A percentile compares a stretch with the other conserved stretches of the same genome.
Conservation (phyloP, 2,113 vertebrate genomes). For the Oriolus oriolus region DNA sequence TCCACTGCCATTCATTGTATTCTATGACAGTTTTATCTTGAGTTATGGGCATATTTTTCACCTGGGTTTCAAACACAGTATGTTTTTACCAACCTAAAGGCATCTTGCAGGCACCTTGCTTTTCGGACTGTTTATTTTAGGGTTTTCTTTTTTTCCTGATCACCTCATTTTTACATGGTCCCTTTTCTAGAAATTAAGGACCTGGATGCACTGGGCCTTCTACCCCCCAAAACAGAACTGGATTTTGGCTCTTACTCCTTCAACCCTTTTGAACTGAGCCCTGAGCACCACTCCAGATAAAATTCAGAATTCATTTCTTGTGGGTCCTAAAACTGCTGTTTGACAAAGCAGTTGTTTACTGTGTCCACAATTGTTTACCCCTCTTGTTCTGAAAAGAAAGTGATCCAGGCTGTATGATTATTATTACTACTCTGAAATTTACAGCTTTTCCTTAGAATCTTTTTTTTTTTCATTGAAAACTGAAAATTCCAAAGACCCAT, state of each 20-base stretch:
- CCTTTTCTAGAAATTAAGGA: not conserved
- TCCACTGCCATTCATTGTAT: not conserved
- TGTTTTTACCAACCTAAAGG: not conserved
- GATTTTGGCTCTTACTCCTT: not conserved
- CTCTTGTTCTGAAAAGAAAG: not conserved
- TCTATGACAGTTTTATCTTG: not conserved
- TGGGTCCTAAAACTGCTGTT: not conserved
- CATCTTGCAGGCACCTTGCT: not conserved
- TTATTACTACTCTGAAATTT: not conserved
- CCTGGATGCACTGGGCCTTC: not conserved
- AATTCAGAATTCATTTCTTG: not conserved
- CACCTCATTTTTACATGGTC: not conserved
- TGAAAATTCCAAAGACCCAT: not conserved
- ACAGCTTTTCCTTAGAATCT: not conserved
- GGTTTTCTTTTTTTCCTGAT: not conserved
- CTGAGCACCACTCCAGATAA: not conserved
- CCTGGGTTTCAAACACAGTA: not conserved
- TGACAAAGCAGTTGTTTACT: not conserved
- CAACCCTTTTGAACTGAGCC: not conserved
- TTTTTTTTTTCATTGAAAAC: not conserved
- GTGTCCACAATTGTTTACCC: not conserved
- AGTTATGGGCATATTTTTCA: not conserved
- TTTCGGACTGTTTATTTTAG: not conserved
- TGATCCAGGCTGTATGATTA: not conserved
- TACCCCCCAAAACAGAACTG: fast-evolving